Base-by-base conservation (phyloP, 2,888 invertebrate species). In the Smittia sp. region DNA sequence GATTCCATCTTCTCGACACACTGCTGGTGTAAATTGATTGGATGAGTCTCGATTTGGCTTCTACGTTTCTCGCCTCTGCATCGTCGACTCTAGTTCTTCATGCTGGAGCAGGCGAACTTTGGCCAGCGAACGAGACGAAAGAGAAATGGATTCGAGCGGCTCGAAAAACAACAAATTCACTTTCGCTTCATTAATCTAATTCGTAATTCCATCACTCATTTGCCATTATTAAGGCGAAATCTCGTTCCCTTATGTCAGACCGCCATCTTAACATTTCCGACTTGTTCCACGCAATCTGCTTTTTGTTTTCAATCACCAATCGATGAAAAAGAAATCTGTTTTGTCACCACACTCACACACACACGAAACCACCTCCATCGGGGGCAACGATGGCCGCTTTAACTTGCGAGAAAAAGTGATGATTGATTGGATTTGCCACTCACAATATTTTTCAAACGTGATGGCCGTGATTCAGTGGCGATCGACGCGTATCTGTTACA, bases 171-270 rank as follows among this genome's bases (percentile, higher is more conserved):
- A 58, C 58, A 9, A 32, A 39, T 66, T 72, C 52, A 62, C 39
- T 72, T 72, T 32, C 32, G 20, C 62, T 72, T 72, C 72, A 72
- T 72, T 72, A 72, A 72, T 72, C 22, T 72, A 72, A 72, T 72
- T 72, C 27, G 54, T 38, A 58, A 58, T 72, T 72, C 72, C 54
- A 72, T 72, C 72, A 72, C 72, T 72, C 72, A 72, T 72, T 63
- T 46, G 46, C 69, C 69, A 70, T 54, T 70, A 54, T 70, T 25
- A 20, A 22, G 22, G 58, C 3, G 15, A 58, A 58, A 18, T 58
- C 58, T 58, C 20, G 22, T 22, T 70, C 20, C 15, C 54, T 69
- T 52, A 18, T 20, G 15, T 20, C 58, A 6, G 58, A 58, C 20
- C 38, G 39, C 62, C 72, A 72, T 72, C 62, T 39, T 72, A 62